Base-by-base conservation (phyloP, 2,888 invertebrate genomes). In the Sarcophaga variegata region DNA sequence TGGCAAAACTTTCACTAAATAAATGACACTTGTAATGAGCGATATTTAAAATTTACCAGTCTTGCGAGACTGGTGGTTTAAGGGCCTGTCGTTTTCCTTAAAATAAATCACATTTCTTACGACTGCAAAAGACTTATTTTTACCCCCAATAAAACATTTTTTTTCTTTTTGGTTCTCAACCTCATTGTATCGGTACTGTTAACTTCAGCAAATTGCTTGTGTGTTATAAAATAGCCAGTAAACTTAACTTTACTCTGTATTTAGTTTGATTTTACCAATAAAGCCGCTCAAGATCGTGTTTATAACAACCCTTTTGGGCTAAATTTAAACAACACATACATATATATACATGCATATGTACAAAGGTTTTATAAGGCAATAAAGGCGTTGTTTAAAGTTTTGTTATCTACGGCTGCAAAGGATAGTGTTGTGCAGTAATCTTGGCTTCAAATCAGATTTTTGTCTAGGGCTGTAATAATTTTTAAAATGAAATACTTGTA, bases 231-330 rank as follows among this genome's bases (percentile, higher is more conserved):
- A 54, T 54, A 54, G 17, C 54, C 17, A 54, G 54, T 54, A 54
- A 54, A 54, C 54, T 4, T 12, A 17, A 37, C 37, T 54, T 17
- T 54, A 54, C 54, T 54, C 54, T 54, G 4, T 54, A 54, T 54
- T 54, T 54, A 54, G 54, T 54, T 54, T 54, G 54, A 54, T 54
- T 54, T 54, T 11, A 0, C 37, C 17, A 17, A 12, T 17, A 17
- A 70, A 77, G 76, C 71, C 84, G 71, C 80, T 67, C n/a, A 71
- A 71, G 84, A 84, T 76, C 80, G 60, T 81, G 80, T 76, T 81
- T 66, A 64, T 76, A 0, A 27, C 80, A 71, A 76, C 76, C 76
- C 75, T 85, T 67, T 76, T 81, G 71, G 84, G 80, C 76, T 54
- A 71, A 85, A 81, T 63, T 85, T 71, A 76, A 85, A 72, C 60